Evolutionary conservation across 2,888 invertebrate species (phyloP).

Genomic region (Limnephilus lunatus): DNA sequence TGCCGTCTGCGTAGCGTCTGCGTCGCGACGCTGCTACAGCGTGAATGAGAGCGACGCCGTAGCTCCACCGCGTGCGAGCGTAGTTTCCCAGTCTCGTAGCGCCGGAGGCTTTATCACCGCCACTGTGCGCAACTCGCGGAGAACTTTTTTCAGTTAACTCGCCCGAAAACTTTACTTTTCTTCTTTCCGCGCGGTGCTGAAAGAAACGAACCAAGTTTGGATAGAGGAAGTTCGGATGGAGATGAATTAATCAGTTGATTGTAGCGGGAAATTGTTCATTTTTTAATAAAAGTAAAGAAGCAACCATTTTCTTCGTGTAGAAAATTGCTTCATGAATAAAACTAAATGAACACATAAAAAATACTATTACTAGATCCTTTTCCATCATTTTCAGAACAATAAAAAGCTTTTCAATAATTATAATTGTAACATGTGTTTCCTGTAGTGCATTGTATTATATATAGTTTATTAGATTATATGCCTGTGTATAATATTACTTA

Average conservation of each 20-base stretch:
- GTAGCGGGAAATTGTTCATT: not conserved
- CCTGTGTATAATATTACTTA: too few relatives aligned
- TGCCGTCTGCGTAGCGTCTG: conserved; percentile 52
- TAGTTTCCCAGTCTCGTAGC: not conserved
- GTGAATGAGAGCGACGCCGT: conserved; percentile 49
- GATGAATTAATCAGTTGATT: conserved; percentile 18
- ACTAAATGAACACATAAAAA: too few relatives aligned
- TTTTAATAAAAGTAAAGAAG: not conserved
- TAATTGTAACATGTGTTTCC: too few relatives aligned
- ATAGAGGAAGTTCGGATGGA: not conserved
- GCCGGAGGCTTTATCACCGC: conserved; percentile 12
- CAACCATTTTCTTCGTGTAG: not conserved
- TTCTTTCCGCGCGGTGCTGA: not conserved
- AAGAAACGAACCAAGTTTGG: conserved; percentile 22
- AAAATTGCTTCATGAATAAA: not conserved
- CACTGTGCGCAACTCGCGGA: conserved; percentile 51
- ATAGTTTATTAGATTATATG: too few relatives aligned
- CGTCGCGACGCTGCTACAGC: conserved; percentile 59
- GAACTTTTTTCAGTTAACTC: conserved; percentile 52
- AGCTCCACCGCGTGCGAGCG: not conserved
- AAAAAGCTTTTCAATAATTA: not conserved
- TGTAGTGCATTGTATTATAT: too few relatives aligned
- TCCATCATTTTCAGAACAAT: not conserved
- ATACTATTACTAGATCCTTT: not conserved
- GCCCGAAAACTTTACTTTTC: conserved; percentile 37